phyloP scores from a whole-genome alignment of 1,140 invertebrate genomes.

The Eupristina koningsbergeri region DNA sequence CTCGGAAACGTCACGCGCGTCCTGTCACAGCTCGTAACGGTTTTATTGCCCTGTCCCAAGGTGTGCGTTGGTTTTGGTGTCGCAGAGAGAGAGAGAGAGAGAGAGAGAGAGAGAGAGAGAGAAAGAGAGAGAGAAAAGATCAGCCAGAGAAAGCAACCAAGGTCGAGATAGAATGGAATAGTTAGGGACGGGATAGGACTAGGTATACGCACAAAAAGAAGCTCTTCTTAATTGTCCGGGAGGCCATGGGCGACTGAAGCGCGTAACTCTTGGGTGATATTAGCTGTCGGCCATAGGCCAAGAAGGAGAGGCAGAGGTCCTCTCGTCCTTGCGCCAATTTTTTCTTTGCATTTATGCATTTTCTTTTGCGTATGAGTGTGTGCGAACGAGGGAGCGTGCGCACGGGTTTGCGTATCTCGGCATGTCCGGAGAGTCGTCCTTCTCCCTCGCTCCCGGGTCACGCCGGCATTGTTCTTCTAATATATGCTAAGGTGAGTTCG shows the following conservation, averaged over 20 bases:
- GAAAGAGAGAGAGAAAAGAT: too few relatives aligned
- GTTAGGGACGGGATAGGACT: too few relatives aligned
- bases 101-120: too few relatives aligned
- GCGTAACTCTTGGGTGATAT: constrained; percentile 15
- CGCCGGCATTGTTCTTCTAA: constrained; percentile 66
- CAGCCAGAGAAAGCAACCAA: too few relatives aligned
- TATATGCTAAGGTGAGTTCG: constrained; percentile 63
- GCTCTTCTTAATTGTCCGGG: constrained; percentile 65
- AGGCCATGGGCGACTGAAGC: constrained; percentile 44
- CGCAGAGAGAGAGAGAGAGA: neutral
- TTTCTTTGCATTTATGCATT: neutral
- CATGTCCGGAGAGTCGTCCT: constrained; percentile 51
- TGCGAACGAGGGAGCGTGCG: neutral
- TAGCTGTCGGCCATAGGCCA: neutral
- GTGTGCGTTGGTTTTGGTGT: neutral
- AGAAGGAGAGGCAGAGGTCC: neutral
- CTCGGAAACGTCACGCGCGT: neutral
- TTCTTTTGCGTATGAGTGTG: too few relatives aligned
- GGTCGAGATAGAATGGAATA: too few relatives aligned
- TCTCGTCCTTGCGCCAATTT: neutral
- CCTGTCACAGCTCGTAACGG: constrained; percentile 3
- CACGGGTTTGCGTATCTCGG: constrained; percentile 22
- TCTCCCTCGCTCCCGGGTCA: neutral
- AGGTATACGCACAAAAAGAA: constrained; percentile 12
- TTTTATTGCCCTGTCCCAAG: neutral